Conservation (phyloP, 2,888 invertebrate genomes). For the Euplexia lucipara region DNA sequence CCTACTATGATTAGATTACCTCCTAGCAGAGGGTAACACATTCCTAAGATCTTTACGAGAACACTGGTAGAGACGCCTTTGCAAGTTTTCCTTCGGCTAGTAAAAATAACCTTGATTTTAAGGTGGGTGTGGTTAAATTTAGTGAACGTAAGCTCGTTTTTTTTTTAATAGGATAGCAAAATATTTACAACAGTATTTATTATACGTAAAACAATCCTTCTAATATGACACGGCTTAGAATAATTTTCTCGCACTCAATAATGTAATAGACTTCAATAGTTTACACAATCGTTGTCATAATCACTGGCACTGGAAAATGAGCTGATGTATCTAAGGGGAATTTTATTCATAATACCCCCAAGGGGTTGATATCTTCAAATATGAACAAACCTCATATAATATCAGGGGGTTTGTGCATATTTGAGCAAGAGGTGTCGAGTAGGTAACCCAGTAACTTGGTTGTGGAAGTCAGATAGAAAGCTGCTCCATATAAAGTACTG, state of each 20-base stretch:
- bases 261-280: no score
- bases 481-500: no score
- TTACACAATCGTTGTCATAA: background rate
- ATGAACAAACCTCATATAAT: no score
- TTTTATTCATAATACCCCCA: no score
- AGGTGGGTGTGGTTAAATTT: background rate
- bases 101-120: conserved; percentile 53
- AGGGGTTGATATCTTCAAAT: no score
- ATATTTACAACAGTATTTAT: background rate
- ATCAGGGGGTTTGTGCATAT: no score
- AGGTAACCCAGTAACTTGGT: no score
- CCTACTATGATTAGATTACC: conserved; percentile 3
- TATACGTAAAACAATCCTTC: no score
- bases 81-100: conserved; percentile 39
- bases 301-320: background rate
- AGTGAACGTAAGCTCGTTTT: conserved; percentile 26
- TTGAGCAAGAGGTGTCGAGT: no score
- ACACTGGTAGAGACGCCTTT: conserved; percentile 23
- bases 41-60: conserved; percentile 17
- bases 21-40: background rate
- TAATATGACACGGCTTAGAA: no score
- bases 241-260: no score
- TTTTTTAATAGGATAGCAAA: conserved; percentile 11
- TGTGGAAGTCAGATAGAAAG: no score
- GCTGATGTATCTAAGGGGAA: background rate